Evolutionary conservation across 2,888 invertebrate species (phyloP).

Genomic region (Apodemia duryi): DNA sequence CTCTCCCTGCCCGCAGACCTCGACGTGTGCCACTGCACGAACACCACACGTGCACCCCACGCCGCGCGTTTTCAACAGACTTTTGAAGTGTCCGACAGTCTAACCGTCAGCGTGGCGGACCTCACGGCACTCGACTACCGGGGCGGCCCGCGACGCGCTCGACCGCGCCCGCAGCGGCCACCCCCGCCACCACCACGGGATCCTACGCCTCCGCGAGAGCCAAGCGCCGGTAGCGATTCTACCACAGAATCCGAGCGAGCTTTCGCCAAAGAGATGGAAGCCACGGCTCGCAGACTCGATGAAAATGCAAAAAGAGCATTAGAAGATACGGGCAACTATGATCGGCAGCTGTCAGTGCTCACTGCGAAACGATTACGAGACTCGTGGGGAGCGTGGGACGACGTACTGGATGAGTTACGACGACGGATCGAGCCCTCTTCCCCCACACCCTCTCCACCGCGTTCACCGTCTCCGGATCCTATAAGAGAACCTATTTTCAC

Average conservation of each 20-base stretch:
- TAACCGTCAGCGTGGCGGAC: slow-evolving; percentile 82
- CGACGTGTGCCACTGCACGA: slow-evolving; percentile 69
- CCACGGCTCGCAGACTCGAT: slow-evolving; percentile 65
- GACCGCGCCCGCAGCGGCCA: slow-evolving; percentile 62
- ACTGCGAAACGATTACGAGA: slow-evolving; percentile 70
- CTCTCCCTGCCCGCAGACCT: slow-evolving; percentile 83
- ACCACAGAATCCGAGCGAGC: slow-evolving; percentile 70
- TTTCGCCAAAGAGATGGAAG: slow-evolving; percentile 69
- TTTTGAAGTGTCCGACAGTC: slow-evolving; percentile 68
- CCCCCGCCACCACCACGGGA: slow-evolving; percentile 38
- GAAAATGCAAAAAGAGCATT: slow-evolving; percentile 62
- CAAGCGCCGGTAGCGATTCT: slow-evolving; percentile 68
- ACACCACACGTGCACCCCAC: slow-evolving; percentile 39
- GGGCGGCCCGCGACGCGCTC: slow-evolving; percentile 53
- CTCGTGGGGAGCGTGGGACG: slow-evolving; percentile 75
- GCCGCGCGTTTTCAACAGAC: slow-evolving; percentile 67
- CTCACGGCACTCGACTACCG: slow-evolving; percentile 80
- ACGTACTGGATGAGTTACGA: slow-evolving; percentile 68
- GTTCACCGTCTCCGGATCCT: slow-evolving; percentile 63
- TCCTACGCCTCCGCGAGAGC: slow-evolving; percentile 55
- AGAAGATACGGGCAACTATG: slow-evolving; percentile 76
- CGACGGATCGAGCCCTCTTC: slow-evolving; percentile 63
- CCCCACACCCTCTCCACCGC: slow-evolving; percentile 59
- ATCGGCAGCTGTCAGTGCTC: slow-evolving; percentile 77
- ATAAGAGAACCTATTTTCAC: slow-evolving; percentile 73